These are phyloP conservation scores for Tetranychus cinnabarinus DNA, from an alignment of 1,140 invertebrate genomes.

Conservation along the genomic window DNA sequence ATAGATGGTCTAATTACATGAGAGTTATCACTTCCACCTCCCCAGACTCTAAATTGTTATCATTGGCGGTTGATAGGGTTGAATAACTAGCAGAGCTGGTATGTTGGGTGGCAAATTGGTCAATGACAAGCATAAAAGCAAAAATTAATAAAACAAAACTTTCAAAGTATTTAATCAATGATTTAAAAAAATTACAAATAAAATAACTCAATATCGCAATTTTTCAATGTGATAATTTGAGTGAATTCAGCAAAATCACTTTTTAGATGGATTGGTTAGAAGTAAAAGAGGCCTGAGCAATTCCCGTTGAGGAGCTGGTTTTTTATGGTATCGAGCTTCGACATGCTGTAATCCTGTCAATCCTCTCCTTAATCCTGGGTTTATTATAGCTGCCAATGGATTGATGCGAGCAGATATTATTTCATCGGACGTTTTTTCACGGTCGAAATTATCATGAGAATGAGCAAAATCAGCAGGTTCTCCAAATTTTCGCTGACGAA, in stretches of 20 bases:
- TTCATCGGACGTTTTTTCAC: not conserved
- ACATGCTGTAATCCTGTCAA: not conserved
- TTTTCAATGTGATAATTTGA: no score
- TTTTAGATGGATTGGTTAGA: not conserved
- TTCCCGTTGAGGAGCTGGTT: not conserved
- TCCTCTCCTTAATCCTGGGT: not conserved
- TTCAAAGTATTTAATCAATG: no score
- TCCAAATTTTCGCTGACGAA: not conserved
- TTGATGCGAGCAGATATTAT: not conserved
- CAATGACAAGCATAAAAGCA: constrained; percentile 89
- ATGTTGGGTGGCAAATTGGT: constrained; percentile 36
- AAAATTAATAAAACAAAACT: constrained; percentile 27
- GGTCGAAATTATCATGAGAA: not conserved
- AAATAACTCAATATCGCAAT: no score
- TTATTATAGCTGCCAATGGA: not conserved
- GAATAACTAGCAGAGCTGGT: not conserved
- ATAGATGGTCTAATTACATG: no score
- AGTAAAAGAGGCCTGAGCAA: not conserved
- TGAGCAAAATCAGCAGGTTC: not conserved
- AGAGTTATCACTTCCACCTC: no score
- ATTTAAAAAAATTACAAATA: no score
- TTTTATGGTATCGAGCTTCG: not conserved
- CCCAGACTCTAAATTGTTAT: no score
- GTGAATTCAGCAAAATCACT: not conserved
- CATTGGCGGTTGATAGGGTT: not conserved